Conservation (phyloP, 2,888 invertebrate species). For the Isoperla grammatica region DNA sequence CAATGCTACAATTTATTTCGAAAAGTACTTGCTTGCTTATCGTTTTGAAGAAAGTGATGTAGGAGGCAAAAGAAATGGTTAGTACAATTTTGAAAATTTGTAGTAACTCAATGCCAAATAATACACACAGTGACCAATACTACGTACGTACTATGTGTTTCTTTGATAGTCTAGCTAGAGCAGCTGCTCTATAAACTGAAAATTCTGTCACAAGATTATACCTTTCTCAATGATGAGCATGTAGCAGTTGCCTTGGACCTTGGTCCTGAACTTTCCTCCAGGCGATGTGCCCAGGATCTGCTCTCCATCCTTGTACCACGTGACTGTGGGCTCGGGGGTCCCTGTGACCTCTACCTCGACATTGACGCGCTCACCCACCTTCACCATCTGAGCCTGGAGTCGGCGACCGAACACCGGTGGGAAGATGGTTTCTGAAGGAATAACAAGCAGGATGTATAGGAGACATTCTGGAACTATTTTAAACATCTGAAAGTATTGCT, state of each 20-base stretch:
- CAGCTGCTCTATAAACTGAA: no score
- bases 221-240: constrained; percentile 67
- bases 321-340: constrained; percentile 65
- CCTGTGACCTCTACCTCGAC: constrained; percentile 78
- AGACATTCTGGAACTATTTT: not conserved
- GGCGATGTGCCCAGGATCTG: constrained; percentile 53
- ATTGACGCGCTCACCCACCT: constrained; percentile 61
- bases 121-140: no score
- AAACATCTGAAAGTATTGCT: constrained; percentile 2
- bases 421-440: constrained; percentile 62
- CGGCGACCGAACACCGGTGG: constrained; percentile 76
- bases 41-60: no score
- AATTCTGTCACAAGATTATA: no score
- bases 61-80: no score
- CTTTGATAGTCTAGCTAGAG: no score
- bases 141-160: no score
- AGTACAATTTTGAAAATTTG: no score
- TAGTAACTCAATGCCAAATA: no score
- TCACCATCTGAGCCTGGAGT: constrained; percentile 67
- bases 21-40: no score
- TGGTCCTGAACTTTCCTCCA: constrained; percentile 49
- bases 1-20: no score
- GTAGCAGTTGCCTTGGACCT: constrained; percentile 61
- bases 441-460: no score
- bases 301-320: constrained; percentile 66